Conservation (phyloP, 2,888 invertebrate species). For the Papilio demoleus region DNA sequence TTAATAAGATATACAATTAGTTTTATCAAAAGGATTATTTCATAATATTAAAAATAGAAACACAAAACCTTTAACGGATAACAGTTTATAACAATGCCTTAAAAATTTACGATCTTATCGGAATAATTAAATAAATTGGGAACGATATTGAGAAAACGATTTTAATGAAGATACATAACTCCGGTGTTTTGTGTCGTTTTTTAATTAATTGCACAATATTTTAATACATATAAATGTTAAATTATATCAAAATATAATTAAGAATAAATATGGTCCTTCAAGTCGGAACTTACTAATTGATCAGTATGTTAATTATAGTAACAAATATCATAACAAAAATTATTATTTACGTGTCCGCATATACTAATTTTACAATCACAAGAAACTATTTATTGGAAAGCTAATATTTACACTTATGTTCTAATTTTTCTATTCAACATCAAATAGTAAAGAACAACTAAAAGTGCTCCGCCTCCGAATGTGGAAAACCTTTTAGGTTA, state of each 20-base stretch:
- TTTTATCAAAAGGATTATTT: neutral
- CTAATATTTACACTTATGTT: neutral
- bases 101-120: neutral
- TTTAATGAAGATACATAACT: constrained; percentile 25
- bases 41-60: neutral
- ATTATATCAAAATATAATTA: neutral
- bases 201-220: constrained; percentile 7
- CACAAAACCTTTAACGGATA: neutral
- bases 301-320: too few species aligned
- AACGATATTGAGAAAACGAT: constrained; percentile 12
- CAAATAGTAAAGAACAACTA: neutral
- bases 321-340: too few species aligned
- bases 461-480: constrained; percentile 19
- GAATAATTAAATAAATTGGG: constrained; percentile 28
- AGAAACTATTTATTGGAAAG: too few species aligned
- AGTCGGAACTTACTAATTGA: neutral
- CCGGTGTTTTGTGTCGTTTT: constrained; percentile 1
- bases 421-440: neutral
- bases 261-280: neutral
- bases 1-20: neutral
- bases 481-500: constrained; percentile 38
- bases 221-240: neutral
- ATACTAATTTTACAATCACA: too few species aligned
- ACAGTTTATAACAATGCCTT: neutral
- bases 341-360: too few species aligned